These are phyloP conservation scores for Manacus vitellinus DNA, from an alignment of 2,113 vertebrate species.

Conservation along the genomic window DNA sequence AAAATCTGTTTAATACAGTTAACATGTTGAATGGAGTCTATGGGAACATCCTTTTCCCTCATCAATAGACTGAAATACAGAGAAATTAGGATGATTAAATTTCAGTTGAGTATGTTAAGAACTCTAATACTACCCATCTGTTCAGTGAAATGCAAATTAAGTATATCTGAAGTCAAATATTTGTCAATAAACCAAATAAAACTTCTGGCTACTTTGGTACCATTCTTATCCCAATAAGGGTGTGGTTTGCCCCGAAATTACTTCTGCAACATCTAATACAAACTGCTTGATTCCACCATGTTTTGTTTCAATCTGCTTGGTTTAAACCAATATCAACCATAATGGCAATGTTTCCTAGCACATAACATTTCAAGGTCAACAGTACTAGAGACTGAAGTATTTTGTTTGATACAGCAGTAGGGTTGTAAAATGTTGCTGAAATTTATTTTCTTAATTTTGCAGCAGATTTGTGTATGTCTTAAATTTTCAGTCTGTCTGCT, in stretches of 20 bases:
- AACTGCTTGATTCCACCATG: background rate
- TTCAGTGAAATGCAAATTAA: background rate
- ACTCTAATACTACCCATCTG: background rate
- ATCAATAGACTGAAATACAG: background rate
- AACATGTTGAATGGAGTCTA: background rate
- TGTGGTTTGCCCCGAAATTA: background rate
- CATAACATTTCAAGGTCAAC: background rate
- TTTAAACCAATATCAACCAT: background rate
- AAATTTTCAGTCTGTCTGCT: background rate
- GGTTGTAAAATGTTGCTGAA: background rate
- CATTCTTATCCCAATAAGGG: background rate
- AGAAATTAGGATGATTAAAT: background rate
- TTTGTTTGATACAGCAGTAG: background rate
- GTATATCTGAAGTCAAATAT: fast-evolving
- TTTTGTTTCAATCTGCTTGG: background rate
- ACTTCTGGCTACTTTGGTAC: background rate
- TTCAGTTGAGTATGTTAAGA: background rate
- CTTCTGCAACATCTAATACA: background rate
- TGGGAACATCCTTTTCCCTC: background rate
- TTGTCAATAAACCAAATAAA: background rate
- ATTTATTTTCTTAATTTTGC: background rate
- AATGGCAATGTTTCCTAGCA: background rate
- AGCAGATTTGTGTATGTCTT: background rate
- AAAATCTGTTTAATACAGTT: background rate
- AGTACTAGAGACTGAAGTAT: background rate